phyloP scores from a whole-genome alignment of 2,797 vertebrate species.

The Moxostoma hubbsi region DNA sequence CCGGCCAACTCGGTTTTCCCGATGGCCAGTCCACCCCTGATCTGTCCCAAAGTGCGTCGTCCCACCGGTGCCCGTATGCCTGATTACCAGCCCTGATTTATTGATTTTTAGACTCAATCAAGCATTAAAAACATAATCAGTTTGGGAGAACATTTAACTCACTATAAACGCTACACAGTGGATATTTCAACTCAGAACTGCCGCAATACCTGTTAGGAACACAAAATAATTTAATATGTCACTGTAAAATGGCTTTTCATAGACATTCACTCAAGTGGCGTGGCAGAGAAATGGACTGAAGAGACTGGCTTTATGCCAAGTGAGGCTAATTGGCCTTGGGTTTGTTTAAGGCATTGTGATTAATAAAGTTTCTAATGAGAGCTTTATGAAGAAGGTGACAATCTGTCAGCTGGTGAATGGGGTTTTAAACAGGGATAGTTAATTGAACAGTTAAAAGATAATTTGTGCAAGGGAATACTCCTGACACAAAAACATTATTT shows the following conservation, averaged over 20 bases:
- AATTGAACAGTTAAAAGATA: constrained; percentile 44
- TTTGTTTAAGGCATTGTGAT: constrained; percentile 67
- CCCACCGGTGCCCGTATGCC: too few relatives aligned
- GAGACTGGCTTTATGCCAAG: constrained; percentile 48
- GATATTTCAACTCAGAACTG: too few relatives aligned
- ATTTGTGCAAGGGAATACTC: constrained; percentile 14
- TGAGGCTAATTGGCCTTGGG: constrained; percentile 65
- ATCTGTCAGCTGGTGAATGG: constrained; percentile 53
- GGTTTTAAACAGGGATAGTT: constrained; percentile 44
- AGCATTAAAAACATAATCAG: too few relatives aligned
- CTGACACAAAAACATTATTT: constrained; percentile 8
- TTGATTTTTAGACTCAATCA: too few relatives aligned
- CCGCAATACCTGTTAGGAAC: too few relatives aligned
- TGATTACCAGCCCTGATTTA: too few relatives aligned
- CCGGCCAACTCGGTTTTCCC: too few relatives aligned
- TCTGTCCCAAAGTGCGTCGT: too few relatives aligned
- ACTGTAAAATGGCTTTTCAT: constrained; percentile 40
- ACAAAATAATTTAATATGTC: neutral
- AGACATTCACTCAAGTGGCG: constrained; percentile 47
- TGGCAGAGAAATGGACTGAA: constrained; percentile 49
- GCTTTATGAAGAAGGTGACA: constrained; percentile 61
- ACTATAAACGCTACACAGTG: too few relatives aligned
- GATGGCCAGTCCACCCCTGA: too few relatives aligned
- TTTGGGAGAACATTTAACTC: too few relatives aligned
- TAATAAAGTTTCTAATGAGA: constrained; percentile 67